A percentile compares a stretch with the other conserved stretches of the same genome.
phyloP scores from a whole-genome alignment of 2,888 invertebrate genomes.

The Apotomis capreana region DNA sequence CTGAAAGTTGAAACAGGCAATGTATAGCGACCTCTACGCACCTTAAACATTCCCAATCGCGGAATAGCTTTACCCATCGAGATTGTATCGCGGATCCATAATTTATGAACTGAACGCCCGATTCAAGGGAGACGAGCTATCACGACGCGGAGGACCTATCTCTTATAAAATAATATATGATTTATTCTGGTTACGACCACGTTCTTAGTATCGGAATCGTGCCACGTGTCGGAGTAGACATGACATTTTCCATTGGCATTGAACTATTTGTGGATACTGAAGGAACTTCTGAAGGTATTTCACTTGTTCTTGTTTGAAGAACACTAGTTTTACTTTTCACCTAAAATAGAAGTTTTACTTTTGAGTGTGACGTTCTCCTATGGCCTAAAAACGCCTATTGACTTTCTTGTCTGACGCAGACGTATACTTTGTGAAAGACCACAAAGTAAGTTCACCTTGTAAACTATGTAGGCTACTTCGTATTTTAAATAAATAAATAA shows the following conservation, averaged over 20 bases:
- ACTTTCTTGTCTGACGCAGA: too few relatives aligned
- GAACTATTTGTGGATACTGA: too few relatives aligned
- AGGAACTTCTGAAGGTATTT: too few relatives aligned
- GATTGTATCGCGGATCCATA: slow-evolving; percentile 38
- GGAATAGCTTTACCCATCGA: slow-evolving; percentile 32
- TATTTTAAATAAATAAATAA: too few relatives aligned
- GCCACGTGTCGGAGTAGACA: neutral
- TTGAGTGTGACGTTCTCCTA: too few relatives aligned
- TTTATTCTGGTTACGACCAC: neutral
- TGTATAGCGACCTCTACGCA: neutral
- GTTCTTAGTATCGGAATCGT: neutral
- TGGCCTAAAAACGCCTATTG: too few relatives aligned
- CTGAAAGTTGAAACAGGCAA: slow-evolving; percentile 1
- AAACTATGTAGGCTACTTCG: too few relatives aligned
- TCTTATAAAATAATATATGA: slow-evolving; percentile 1
- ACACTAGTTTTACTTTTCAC: too few relatives aligned
- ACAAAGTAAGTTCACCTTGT: too few relatives aligned
- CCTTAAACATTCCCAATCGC: slow-evolving; percentile 6
- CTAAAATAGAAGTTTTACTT: too few relatives aligned
- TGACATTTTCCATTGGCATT: neutral
- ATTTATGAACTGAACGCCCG: slow-evolving; percentile 31
- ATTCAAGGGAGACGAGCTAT: slow-evolving; percentile 12
- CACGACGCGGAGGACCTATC: neutral
- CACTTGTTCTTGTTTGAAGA: too few relatives aligned
- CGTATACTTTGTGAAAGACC: too few relatives aligned